These are phyloP conservation scores for Phthorimaea operculella DNA, from an alignment of 1,140 invertebrate species.

Conservation along the genomic window DNA sequence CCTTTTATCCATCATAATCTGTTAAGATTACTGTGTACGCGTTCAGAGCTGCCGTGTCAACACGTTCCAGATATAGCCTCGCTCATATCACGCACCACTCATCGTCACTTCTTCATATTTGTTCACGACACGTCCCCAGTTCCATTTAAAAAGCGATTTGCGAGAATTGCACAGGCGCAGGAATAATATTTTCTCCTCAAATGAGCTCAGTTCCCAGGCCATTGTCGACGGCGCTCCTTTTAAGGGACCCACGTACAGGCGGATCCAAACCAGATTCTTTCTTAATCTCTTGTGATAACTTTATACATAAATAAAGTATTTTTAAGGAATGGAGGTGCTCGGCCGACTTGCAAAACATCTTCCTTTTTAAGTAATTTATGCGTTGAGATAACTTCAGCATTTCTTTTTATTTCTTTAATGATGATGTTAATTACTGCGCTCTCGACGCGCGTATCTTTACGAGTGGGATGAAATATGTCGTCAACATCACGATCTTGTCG, in stretches of 20 bases:
- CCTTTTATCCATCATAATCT: no score
- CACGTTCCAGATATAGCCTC: not conserved
- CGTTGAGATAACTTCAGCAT: not conserved
- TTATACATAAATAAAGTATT: not conserved
- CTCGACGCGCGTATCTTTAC: not conserved
- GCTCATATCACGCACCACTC: slow-evolving; percentile 3
- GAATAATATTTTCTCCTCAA: slow-evolving; percentile 59
- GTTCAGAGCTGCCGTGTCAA: not conserved
- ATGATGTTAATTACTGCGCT: not conserved
- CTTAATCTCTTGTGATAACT: slow-evolving; percentile 23
- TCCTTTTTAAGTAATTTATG: slow-evolving; percentile 5
- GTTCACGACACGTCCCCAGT: slow-evolving; percentile 28
- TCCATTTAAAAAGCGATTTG: slow-evolving; percentile 54
- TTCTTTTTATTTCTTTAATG: not conserved
- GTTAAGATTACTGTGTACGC: not conserved
- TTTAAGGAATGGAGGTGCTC: not conserved
- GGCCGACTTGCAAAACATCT: not conserved
- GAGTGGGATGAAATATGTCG: not conserved
- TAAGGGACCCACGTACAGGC: slow-evolving; percentile 50
- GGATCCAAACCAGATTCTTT: slow-evolving; percentile 39
- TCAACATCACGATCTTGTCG: no score
- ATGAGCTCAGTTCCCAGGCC: slow-evolving; percentile 62
- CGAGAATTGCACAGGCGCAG: slow-evolving; percentile 25
- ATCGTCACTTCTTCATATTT: slow-evolving; percentile 20
- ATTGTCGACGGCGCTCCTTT: slow-evolving; percentile 56